Evolutionary conservation across 2,888 invertebrate species (phyloP).

Genomic region (Linnaemya tessellans): DNA sequence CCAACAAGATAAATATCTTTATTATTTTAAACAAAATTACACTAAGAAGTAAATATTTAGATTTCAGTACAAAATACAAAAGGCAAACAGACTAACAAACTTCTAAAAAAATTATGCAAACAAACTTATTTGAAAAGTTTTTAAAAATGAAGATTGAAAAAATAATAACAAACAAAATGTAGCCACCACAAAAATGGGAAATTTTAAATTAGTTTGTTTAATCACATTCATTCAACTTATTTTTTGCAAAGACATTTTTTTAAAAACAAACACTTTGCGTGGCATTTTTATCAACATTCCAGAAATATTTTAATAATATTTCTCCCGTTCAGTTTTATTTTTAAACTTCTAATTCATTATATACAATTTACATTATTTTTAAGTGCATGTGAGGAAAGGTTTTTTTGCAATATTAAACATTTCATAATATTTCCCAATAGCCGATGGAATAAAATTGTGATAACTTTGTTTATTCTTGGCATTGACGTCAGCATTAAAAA

Average conservation of each 20-base stretch:
- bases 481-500: slow-evolving; percentile 51
- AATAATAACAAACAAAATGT: background rate
- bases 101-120: background rate
- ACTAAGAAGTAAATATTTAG: slow-evolving; percentile 45
- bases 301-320: background rate
- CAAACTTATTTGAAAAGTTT: slow-evolving; percentile 24
- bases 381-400: too few relatives aligned
- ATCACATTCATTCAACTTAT: too few relatives aligned
- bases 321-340: background rate
- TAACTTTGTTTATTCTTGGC: slow-evolving; percentile 41
- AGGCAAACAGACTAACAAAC: background rate
- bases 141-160: background rate
- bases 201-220: too few relatives aligned
- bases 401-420: slow-evolving; percentile 25
- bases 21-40: slow-evolving; percentile 20
- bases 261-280: background rate
- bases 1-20: slow-evolving; percentile 28
- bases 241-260: background rate
- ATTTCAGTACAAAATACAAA: slow-evolving; percentile 34
- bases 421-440: slow-evolving; percentile 18
- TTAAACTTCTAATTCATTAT: background rate
- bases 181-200: too few relatives aligned
- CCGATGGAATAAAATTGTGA: background rate
- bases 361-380: slow-evolving; percentile 8
- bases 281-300: slow-evolving; percentile 15